Evolutionary conservation across 2,113 vertebrate species (phyloP).

Genomic region (Talpa occidentalis): DNA sequence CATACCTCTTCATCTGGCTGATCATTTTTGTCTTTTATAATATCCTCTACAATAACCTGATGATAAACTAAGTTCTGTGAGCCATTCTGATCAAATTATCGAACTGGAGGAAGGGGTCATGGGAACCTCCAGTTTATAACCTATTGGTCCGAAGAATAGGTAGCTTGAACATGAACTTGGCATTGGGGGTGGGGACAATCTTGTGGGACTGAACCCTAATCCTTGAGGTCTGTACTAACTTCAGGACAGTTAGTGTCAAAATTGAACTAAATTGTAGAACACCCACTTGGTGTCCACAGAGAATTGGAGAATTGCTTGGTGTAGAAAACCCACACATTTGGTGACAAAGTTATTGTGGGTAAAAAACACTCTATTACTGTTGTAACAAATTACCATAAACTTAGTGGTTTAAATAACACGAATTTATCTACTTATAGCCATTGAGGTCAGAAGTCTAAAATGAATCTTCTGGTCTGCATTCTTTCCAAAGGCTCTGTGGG

Average conservation of each 20-base stretch:
- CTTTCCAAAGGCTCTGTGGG: background rate
- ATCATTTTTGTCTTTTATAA: background rate
- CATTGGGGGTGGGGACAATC: background rate
- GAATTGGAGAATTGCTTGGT: background rate
- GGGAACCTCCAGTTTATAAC: background rate
- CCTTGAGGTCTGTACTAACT: background rate
- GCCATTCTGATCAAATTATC: background rate
- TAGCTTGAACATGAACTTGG: background rate
- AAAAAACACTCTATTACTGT: background rate
- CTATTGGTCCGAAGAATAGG: background rate
- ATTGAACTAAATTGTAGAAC: background rate
- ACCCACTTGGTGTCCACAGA: background rate
- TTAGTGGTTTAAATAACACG: background rate
- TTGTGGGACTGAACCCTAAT: background rate
- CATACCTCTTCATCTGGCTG: background rate
- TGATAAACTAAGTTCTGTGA: background rate
- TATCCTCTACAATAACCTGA: background rate
- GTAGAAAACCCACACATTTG: constrained; percentile 36
- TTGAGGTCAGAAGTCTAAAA: constrained; percentile 17
- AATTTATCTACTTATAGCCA: background rate
- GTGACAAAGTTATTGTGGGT: background rate
- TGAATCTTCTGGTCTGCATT: background rate
- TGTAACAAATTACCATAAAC: background rate
- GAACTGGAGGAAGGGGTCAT: background rate
- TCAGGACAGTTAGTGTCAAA: background rate